Base-by-base conservation (phyloP, 1,140 invertebrate genomes). In the Danaus plexippus region DNA sequence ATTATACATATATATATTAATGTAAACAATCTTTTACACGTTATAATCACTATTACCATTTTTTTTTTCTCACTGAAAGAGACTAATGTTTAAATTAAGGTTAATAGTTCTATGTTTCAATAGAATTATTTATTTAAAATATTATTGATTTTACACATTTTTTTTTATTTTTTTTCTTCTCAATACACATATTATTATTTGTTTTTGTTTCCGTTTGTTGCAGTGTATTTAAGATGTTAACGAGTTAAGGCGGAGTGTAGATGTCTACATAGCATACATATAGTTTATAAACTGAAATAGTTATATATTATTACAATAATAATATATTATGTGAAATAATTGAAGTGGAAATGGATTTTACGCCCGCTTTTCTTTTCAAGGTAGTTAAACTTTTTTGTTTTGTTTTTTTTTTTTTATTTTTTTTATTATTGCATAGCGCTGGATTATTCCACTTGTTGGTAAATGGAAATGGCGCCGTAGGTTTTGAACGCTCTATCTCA, bases 281-380 rank as follows among this genome's bases (percentile, higher is more conserved):
- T 86, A 85, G 77, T 76, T 84, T 83, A 75, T 82, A 82, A 83
- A 81, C 77, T 75, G 77, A 85, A 77, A 85, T 84, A 82, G 80
- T 71, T 84, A 85, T 85, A 85, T 86, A 86, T 86, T 84, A 84
- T 86, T 86, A 86, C 72, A 84, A 83, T 84, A 84, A 86, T 86
- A 86, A 86, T 86, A 86, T 86, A 86, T 86, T 86, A 80, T 81
- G 72, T 79, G 73, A 82, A 79, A 73, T 71, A 73, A 67, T 67
- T 69, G 73, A 74, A 79, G 75, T 81, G 77, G 77, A 86, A 32
- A 76, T 63, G 77, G 75, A 82, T 75, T 32, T 66, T 68, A 73
- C 71, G 62, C 73, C 77, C 66, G 72, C 77, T 84, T 82, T 77
- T 73, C 65, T 67, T 75, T 75, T 67, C 60, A 80, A 84, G 80